A percentile compares a stretch with the other conserved stretches of the same genome.
phyloP scores from a whole-genome alignment of 1,140 invertebrate genomes.

The Globodera rostochiensis region DNA sequence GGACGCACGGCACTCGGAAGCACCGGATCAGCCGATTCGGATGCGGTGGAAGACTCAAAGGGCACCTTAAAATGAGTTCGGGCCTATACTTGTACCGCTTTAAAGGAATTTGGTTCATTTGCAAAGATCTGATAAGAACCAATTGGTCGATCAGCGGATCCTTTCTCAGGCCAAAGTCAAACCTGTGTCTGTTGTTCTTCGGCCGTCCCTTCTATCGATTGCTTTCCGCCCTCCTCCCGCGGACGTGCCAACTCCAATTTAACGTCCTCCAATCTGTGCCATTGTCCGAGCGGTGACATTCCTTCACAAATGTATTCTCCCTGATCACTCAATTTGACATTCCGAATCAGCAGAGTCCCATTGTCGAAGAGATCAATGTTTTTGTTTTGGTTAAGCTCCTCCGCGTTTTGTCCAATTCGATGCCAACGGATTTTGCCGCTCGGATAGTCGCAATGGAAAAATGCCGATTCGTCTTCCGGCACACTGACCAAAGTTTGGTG shows the following conservation, averaged over 20 bases:
- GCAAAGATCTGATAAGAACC: too few relatives aligned
- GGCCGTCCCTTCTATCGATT: not conserved
- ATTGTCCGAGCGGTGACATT: not conserved
- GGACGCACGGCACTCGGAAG: not conserved
- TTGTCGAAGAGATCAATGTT: not conserved
- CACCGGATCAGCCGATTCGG: too few relatives aligned
- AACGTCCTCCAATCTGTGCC: not conserved
- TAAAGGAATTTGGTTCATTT: too few relatives aligned
- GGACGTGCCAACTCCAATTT: not conserved
- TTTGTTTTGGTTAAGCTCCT: not conserved
- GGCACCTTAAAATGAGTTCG: not conserved
- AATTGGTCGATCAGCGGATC: too few relatives aligned
- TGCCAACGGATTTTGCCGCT: not conserved
- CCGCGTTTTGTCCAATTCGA: not conserved
- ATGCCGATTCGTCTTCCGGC: not conserved
- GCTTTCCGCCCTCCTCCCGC: not conserved
- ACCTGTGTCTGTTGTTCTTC: not conserved
- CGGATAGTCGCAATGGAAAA: not conserved
- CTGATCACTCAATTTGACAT: not conserved
- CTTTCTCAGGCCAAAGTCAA: too few relatives aligned
- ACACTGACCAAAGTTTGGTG: not conserved
- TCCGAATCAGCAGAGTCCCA: not conserved
- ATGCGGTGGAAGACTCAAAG: not conserved
- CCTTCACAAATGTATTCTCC: conserved; percentile 10
- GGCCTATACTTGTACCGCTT: too few relatives aligned